phyloP scores from a whole-genome alignment of 2,113 vertebrate species.

The Nanger granti region DNA sequence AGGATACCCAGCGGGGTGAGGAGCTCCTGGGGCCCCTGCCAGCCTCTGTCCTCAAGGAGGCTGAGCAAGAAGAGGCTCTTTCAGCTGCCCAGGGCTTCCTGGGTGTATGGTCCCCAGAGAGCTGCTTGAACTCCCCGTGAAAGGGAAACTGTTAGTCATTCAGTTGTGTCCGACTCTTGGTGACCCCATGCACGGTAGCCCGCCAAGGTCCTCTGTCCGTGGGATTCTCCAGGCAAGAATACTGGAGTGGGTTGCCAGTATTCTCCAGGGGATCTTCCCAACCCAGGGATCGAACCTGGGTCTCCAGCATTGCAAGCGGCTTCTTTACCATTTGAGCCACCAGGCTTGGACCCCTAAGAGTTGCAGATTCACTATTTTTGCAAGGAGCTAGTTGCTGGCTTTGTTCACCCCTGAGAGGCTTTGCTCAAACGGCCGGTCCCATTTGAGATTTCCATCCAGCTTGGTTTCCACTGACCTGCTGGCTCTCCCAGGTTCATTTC shows the following conservation, averaged over 20 bases:
- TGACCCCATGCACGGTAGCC: not conserved
- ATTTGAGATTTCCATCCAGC: not conserved
- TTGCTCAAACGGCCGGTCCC: not conserved
- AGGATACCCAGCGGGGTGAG: not conserved
- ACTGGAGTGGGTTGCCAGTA: not conserved
- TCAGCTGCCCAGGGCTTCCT: not conserved
- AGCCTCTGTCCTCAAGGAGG: not conserved
- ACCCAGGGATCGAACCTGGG: not conserved
- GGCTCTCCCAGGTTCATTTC: not conserved
- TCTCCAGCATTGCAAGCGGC: fast-evolving
- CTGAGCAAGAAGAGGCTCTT: no score
- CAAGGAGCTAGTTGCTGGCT: not conserved
- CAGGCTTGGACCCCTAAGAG: not conserved
- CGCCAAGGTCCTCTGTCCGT: not conserved
- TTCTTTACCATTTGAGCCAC: not conserved
- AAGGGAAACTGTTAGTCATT: not conserved
- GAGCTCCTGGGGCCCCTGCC: not conserved
- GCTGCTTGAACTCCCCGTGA: not conserved
- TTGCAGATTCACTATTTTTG: not conserved
- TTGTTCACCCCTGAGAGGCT: not conserved
- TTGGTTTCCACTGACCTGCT: not conserved
- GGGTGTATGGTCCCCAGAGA: not conserved
- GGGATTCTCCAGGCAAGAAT: not conserved
- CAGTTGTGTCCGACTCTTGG: not conserved
- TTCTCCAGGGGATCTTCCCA: not conserved